Evolutionary conservation across 2,888 invertebrate species (phyloP).

Genomic region (Spodoptera picta): DNA sequence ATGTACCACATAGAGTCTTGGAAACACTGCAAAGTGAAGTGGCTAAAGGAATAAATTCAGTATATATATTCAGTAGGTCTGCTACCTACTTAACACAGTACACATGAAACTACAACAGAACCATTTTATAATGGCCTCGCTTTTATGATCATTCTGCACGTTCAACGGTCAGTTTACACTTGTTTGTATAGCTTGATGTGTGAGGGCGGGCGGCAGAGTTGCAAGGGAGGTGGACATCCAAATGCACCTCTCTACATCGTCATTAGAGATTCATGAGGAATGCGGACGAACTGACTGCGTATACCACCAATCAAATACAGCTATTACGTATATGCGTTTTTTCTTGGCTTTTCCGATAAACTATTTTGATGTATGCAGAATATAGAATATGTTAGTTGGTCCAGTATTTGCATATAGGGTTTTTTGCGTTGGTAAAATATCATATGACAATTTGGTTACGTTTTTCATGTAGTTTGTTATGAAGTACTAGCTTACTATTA

Average conservation of each 20-base stretch:
- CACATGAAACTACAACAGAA: no score
- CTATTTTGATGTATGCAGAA: background rate
- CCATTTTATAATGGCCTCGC: no score
- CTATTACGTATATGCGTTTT: constrained; percentile 23
- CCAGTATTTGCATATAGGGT: background rate
- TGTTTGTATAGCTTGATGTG: no score
- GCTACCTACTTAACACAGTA: constrained; percentile 55
- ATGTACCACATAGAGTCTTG: constrained; percentile 36
- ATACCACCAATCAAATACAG: constrained; percentile 64
- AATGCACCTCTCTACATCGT: constrained; percentile 71
- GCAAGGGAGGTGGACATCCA: constrained; percentile 60
- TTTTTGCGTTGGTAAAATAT: background rate
- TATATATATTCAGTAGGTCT: constrained; percentile 40
- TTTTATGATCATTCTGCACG: no score
- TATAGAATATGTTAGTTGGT: background rate
- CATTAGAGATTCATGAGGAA: constrained; percentile 78
- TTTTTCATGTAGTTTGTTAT: no score
- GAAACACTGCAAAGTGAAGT: constrained; percentile 39
- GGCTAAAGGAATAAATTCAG: constrained; percentile 44
- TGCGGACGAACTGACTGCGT: constrained; percentile 63
- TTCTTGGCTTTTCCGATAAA: constrained; percentile 38
- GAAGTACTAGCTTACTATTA: no score
- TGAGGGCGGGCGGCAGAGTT: constrained; percentile 38
- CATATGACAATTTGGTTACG: no score
- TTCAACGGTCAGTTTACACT: no score